These are phyloP conservation scores for Procapra przewalskii DNA, from an alignment of 2,113 vertebrate genomes.

Conservation along the genomic window DNA sequence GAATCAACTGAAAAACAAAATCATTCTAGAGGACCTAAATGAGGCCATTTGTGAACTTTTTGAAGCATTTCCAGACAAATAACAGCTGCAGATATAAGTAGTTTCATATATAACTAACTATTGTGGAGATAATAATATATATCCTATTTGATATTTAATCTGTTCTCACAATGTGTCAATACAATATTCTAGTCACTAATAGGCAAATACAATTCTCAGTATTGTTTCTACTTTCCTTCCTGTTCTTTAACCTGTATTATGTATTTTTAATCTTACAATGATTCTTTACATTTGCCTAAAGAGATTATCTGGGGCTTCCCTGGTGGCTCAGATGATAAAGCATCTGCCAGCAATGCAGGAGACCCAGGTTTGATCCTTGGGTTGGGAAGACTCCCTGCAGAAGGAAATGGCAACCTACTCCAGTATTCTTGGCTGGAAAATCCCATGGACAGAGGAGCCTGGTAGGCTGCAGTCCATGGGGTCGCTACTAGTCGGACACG, in stretches of 20 bases:
- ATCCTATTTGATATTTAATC: neutral
- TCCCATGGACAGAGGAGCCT: too few relatives aligned
- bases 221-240: neutral
- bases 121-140: neutral
- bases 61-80: neutral
- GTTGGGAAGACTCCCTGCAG: too few relatives aligned
- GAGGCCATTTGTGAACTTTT: neutral
- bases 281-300: neutral
- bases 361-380: too few relatives aligned
- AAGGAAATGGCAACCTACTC: too few relatives aligned
- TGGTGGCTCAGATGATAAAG: too few relatives aligned
- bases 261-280: neutral
- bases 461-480: too few relatives aligned
- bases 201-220: neutral
- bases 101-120: neutral
- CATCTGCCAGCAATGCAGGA: too few relatives aligned
- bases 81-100: neutral
- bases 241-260: neutral
- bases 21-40: neutral
- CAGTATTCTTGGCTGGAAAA: too few relatives aligned
- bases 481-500: rapidly evolving
- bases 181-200: neutral
- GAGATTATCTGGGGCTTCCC: neutral
- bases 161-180: neutral
- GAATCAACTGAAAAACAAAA: neutral